Base-by-base conservation (phyloP, 2,888 invertebrate genomes). In the Furcula furcula region DNA sequence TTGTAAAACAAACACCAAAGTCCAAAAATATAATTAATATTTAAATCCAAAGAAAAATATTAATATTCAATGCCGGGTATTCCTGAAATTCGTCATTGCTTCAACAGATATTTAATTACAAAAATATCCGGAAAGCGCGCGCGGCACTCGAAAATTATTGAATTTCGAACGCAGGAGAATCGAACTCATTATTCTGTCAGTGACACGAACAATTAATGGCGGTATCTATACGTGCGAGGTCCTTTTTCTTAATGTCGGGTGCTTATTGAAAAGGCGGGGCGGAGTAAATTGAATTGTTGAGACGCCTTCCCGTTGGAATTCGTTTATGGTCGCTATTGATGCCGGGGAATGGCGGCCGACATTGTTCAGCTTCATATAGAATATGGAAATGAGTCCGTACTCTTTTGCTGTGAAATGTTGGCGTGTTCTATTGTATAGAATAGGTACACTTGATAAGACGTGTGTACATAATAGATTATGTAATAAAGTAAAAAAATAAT, bases 241-340 rank as follows among this genome's bases (percentile, higher is more conserved):
- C 71, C 79, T 76, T 78, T 76, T 79, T 76, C 75, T 65, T 77
- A 76, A 76, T 76, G 63, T 71, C 44, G 34, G 46, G 38, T 53
- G 59, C 59, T 56, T 59, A 56, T 56, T 56, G 56, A 61, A 65
- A 46, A 55, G 56, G 55, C 54, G 40, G 40, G 50, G n/a, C n/a
- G n/a, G 45, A 50, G 53, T 51, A 76, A 77, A 76, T 74, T 71
- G 64, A 66, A 74, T 76, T 72, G 59, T 64, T 54, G 47, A 46
- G 49, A 46, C 61, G 58, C 64, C 58, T 61, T 62, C 56, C 60
- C 57, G 44, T 42, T 41, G 69, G 74, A 75, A 76, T 74, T 67
- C 72, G 59, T 69, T 74, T 76, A 74, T 63, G 60, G 46, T 42
- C 40, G 49, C 35, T 52, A 49, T 59, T 59, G 53, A 56, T 46